Evolutionary conservation across 2,113 vertebrate species (phyloP), one percentile per base, ranked within the genome.

Genomic region (Condylura cristata): DNA sequence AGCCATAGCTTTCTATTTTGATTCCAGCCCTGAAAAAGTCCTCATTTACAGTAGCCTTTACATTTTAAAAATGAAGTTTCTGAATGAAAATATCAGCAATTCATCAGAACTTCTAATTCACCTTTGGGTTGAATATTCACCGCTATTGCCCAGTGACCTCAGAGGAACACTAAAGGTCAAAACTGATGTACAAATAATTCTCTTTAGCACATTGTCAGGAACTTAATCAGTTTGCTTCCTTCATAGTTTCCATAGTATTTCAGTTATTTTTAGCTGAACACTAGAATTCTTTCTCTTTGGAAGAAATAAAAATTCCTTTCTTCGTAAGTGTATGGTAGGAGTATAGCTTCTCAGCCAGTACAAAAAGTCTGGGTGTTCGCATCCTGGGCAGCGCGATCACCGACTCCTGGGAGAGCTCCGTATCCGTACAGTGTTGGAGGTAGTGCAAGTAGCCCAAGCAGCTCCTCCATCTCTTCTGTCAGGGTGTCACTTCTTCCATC

Each of bases 211-310:
- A 12, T 81, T 91, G 39, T 88, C 7, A 46, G 58, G 26, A 76
- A 61, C n/a, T 61, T 79, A 63, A 34, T 76, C 61, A 22, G 74
- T 74, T 95, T 76, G 68, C 88, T 84, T 60, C 18, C 18, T 61
- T 75, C 90, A 2, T 28, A 20, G 51, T 92, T 95, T 94, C 51
- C 26, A 41, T 72, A 65, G 75, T 76, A 61, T 28, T 74, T 79
- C 61, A 66, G 44, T 95, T 96, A 89, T 82, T 95, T 94, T 95
- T 89, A 76, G 65, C 17, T 85, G 30, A 81, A 70, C 48, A n/a
- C 10, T 72, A 68, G 70, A 83, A 63, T 79, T 71, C 39, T 76
- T 92, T 92, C 30, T 89, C 89, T 91, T 75, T 80, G 28, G 51
- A 75, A 72, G 74, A 93, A 92, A 85, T 74, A 51, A 56, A 86